A percentile compares a stretch with the other conserved stretches of the same genome.
phyloP scores from a whole-genome alignment of 2,888 invertebrate genomes.

The Keiferia lycopersicella region DNA sequence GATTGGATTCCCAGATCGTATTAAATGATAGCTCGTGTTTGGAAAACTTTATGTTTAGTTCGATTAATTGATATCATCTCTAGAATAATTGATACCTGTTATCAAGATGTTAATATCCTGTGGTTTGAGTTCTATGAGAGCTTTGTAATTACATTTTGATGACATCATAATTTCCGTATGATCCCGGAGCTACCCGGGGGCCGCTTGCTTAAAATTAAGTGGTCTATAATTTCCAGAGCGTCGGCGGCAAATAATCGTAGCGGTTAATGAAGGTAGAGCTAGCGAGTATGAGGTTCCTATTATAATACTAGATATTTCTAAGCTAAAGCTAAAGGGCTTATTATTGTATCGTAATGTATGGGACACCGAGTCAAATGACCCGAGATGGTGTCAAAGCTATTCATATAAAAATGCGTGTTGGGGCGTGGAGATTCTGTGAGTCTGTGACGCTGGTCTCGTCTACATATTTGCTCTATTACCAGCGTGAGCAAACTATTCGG shows the following conservation, averaged over 20 bases:
- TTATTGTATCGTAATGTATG: too few relatives aligned
- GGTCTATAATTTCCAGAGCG: constrained; percentile 17
- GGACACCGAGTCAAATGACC: too few relatives aligned
- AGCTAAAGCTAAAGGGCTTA: too few relatives aligned
- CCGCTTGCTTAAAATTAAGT: constrained; percentile 20
- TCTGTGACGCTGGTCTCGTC: too few relatives aligned
- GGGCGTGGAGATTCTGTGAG: too few relatives aligned
- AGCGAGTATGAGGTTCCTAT: neutral
- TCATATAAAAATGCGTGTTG: too few relatives aligned
- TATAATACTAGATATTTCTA: neutral
- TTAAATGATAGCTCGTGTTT: constrained; percentile 9
- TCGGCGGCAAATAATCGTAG: constrained; percentile 21
- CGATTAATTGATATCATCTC: constrained; percentile 14
- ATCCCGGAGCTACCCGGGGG: neutral
- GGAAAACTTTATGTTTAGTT: constrained; percentile 6
- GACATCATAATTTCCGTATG: constrained; percentile 15
- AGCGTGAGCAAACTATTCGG: too few relatives aligned
- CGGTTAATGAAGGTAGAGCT: constrained; percentile 20
- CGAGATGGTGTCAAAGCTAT: too few relatives aligned
- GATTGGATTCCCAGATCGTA: constrained; percentile 16
- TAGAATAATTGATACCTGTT: constrained; percentile 8
- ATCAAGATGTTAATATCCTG: constrained; percentile 17
- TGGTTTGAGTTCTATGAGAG: constrained; percentile 5
- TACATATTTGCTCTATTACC: too few relatives aligned
- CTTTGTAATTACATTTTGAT: constrained; percentile 16